Conservation (phyloP, 2,113 vertebrate species). For the Passer domesticus region DNA sequence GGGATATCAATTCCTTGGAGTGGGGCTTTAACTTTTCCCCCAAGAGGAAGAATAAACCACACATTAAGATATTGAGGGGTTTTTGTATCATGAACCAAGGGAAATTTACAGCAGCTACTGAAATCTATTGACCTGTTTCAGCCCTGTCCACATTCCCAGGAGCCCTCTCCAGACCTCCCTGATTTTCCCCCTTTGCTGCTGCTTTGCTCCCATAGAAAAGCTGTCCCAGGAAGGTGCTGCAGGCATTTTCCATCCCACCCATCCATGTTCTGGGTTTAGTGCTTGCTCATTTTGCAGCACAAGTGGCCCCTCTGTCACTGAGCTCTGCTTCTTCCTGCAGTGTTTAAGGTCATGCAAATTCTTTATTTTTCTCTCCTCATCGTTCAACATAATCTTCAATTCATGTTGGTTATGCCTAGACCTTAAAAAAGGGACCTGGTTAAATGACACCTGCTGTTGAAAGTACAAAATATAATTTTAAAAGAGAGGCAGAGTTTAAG, state of each 20-base stretch:
- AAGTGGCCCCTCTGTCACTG: not conserved
- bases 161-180: not conserved
- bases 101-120: not conserved
- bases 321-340: not conserved
- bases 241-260: not conserved
- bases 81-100: not conserved
- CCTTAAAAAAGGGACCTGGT: not conserved
- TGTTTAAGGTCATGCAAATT: not conserved
- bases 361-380: not conserved
- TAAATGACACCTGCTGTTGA: not conserved
- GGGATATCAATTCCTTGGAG: not conserved
- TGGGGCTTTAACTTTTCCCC: not conserved
- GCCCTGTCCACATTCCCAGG: not conserved
- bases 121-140: not conserved
- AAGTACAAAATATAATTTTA: not conserved
- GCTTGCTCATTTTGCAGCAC: not conserved
- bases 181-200: not conserved
- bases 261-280: not conserved
- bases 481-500: not conserved
- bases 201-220: not conserved
- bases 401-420: not conserved
- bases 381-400: not conserved
- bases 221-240: not conserved
- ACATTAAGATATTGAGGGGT: accelerated
- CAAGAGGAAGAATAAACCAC: not conserved